A percentile compares a stretch with the other conserved stretches of the same genome.
Evolutionary conservation across 2,888 invertebrate genomes (phyloP).

Genomic region (Eilema griseolum): DNA sequence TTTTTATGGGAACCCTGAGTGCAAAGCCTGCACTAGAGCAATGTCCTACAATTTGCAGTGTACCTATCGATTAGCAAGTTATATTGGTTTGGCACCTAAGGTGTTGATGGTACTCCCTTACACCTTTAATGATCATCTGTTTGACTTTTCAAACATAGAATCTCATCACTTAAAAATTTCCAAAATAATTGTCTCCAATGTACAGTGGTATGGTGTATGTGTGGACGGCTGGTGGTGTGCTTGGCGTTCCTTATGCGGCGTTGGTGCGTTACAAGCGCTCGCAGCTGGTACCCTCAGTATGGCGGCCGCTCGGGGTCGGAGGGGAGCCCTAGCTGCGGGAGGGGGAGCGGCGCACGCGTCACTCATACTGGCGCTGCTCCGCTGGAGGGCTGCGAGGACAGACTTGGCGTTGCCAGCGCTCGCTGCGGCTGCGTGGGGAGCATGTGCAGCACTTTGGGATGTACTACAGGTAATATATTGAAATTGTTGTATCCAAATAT

Average conservation of each 20-base stretch:
- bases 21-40: too few species aligned
- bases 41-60: too few species aligned
- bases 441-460: constrained; percentile 95
- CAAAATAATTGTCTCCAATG: neutral
- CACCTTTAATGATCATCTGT: too few species aligned
- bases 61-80: too few species aligned
- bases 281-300: constrained; percentile 94
- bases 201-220: constrained; percentile 93
- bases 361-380: constrained; percentile 90
- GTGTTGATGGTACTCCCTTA: too few species aligned
- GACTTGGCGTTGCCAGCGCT: constrained; percentile 94
- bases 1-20: too few species aligned
- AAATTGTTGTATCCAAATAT: too few species aligned
- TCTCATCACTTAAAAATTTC: too few species aligned
- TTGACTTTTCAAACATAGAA: too few species aligned
- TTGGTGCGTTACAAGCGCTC: constrained; percentile 91
- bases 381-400: constrained; percentile 93
- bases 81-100: too few species aligned
- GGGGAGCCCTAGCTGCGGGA: constrained; percentile 92
- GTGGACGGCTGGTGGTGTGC: constrained; percentile 92
- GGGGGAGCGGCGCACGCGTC: constrained; percentile 94
- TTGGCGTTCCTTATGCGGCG: constrained; percentile 91
- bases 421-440: constrained; percentile 95
- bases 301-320: constrained; percentile 90
- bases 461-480: constrained; percentile 84